These are phyloP conservation scores for Musca domestica DNA, from an alignment of 1,140 invertebrate genomes.

Conservation along the genomic window DNA sequence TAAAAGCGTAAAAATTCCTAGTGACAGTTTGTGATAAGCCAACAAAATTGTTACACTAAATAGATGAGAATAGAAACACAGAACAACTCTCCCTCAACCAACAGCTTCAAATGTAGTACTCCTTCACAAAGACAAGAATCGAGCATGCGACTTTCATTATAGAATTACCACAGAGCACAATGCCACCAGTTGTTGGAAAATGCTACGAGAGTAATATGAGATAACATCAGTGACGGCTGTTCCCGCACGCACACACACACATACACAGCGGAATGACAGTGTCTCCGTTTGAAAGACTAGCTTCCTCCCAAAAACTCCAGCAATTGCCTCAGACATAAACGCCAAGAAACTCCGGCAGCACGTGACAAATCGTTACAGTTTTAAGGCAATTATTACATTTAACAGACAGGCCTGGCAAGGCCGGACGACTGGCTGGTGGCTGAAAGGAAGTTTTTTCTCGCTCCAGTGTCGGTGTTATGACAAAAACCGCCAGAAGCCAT, in stretches of 20 bases:
- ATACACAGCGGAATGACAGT: neutral
- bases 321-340: neutral
- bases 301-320: neutral
- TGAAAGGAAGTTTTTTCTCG: neutral
- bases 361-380: constrained; percentile 27
- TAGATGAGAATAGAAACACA: too few relatives aligned
- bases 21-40: too few relatives aligned
- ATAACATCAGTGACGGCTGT: constrained; percentile 13
- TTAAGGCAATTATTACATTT: constrained; percentile 24
- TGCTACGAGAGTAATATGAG: neutral
- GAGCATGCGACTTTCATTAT: too few relatives aligned
- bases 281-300: neutral
- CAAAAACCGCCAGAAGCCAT: constrained; percentile 4
- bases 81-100: too few relatives aligned
- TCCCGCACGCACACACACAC: neutral
- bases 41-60: too few relatives aligned
- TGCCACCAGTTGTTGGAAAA: too few relatives aligned
- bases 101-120: too few relatives aligned
- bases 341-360: constrained; percentile 10
- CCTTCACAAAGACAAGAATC: too few relatives aligned
- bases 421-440: too few relatives aligned
- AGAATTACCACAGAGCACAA: too few relatives aligned
- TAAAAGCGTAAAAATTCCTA: too few relatives aligned
- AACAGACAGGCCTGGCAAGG: neutral
- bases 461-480: neutral